Conservation (phyloP, 30 jellyfish, hydroid and myxozoan genomes). For the Cassiopea xamachana region DNA sequence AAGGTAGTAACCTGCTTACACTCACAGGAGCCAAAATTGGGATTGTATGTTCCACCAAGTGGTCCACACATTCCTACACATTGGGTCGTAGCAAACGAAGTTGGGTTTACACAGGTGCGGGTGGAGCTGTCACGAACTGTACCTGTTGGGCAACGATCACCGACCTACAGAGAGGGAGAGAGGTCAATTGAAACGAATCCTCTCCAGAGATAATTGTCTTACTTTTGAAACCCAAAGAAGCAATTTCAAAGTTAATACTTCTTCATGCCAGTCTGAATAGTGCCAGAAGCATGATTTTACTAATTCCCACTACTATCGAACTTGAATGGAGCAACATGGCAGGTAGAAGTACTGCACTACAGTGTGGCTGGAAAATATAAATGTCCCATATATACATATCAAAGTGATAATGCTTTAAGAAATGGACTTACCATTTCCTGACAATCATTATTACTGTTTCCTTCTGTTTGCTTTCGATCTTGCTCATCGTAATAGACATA, state of each 20-base stretch:
- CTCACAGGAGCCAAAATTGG: constrained; percentile 73
- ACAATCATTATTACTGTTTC: constrained; percentile 92
- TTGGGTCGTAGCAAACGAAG: constrained; percentile 20
- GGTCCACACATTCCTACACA: constrained; percentile 82
- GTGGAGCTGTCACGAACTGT: constrained; percentile 76
- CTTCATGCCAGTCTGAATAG: no score
- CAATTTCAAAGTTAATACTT: no score
- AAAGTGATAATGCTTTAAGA: no score
- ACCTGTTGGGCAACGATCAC: constrained; percentile 85
- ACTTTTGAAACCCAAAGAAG: no score
- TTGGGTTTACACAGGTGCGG: constrained; percentile 77
- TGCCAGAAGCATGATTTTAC: no score
- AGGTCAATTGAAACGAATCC: neutral
- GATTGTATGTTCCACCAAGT: constrained; percentile 79
- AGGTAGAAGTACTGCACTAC: no score
- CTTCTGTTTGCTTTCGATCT: constrained; percentile 75
- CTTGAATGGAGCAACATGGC: no score
- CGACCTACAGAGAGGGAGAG: constrained; percentile 73
- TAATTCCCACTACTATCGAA: no score
- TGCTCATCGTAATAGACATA: constrained; percentile 84
- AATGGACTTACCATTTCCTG: constrained; percentile 81
- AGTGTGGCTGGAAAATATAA: no score
- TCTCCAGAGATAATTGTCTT: no score
- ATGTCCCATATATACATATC: no score
- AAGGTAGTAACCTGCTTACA: constrained; percentile 72